Evolutionary conservation across 2,797 vertebrate species (phyloP).

Genomic region (Myotis vivesi): DNA sequence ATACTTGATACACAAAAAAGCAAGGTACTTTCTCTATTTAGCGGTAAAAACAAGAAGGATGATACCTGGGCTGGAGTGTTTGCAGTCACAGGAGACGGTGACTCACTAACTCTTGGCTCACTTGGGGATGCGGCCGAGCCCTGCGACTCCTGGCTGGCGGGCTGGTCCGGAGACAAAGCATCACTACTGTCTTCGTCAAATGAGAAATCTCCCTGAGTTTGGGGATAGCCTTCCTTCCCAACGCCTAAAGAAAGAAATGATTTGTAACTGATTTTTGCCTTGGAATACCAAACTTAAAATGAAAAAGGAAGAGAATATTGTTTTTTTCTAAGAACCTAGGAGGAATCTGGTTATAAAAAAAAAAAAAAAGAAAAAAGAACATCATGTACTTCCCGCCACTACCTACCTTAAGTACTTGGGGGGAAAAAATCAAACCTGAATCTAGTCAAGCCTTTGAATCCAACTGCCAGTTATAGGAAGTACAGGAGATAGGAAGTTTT

Average conservation of each 20-base stretch:
- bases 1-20: neutral
- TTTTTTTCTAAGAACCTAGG: neutral
- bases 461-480: neutral
- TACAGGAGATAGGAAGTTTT: neutral
- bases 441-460: neutral
- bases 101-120: conserved; percentile 87
- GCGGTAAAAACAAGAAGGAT: neutral
- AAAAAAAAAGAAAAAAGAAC: neutral
- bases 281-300: conserved; percentile 11
- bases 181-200: conserved; percentile 96
- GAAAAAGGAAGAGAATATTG: neutral
- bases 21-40: neutral
- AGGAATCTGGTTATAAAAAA: neutral
- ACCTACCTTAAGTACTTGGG: neutral
- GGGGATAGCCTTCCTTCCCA: conserved; percentile 83
- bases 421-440: neutral
- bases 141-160: conserved; percentile 91
- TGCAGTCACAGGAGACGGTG: conserved; percentile 82
- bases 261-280: neutral
- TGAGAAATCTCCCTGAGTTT: conserved; percentile 89
- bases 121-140: conserved; percentile 88
- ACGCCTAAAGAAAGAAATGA: conserved; percentile 76
- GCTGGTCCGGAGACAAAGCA: conserved; percentile 90
- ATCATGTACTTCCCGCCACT: neutral
- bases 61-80: conserved; percentile 89